These are phyloP conservation scores for Formica exsecta DNA, from an alignment of 1,140 invertebrate genomes.

Conservation along the genomic window DNA sequence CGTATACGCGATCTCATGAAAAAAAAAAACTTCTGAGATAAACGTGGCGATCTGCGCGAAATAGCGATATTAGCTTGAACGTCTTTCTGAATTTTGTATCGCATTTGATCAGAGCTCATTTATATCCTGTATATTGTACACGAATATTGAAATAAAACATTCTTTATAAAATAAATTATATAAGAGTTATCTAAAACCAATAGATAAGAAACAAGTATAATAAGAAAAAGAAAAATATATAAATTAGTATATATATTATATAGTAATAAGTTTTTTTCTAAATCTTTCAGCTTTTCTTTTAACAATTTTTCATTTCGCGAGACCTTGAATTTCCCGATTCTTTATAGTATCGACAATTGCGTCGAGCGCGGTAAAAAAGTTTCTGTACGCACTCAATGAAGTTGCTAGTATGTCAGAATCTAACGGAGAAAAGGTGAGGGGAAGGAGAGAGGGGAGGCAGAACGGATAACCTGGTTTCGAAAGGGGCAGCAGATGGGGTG, in stretches of 20 bases:
- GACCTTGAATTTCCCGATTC: slow-evolving; percentile 9
- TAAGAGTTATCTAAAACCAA: too few species aligned
- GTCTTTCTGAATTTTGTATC: background rate
- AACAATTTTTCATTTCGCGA: background rate
- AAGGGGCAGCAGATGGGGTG: slow-evolving; percentile 82
- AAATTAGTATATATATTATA: background rate
- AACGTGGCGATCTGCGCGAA: slow-evolving; percentile 53
- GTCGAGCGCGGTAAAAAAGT: slow-evolving; percentile 58
- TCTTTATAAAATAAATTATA: background rate
- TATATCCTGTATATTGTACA: too few species aligned
- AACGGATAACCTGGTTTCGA: slow-evolving; percentile 77
- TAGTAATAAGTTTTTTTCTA: background rate
- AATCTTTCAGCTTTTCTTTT: background rate
- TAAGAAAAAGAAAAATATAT: background rate
- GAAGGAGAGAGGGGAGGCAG: slow-evolving; percentile 24
- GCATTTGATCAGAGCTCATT: background rate
- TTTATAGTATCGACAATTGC: slow-evolving; percentile 63
- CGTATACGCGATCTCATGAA: slow-evolving; percentile 35
- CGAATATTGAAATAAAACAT: background rate
- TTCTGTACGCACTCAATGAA: slow-evolving; percentile 46
- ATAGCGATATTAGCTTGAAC: slow-evolving; percentile 21
- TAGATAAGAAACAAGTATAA: background rate
- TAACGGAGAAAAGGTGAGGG: slow-evolving; percentile 50
- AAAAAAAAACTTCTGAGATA: slow-evolving; percentile 24
- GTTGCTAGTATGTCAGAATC: slow-evolving; percentile 68